Evolutionary conservation across 64 coral and sea anemone genomes (phyloP).

Genomic region (Montipora sp.): DNA sequence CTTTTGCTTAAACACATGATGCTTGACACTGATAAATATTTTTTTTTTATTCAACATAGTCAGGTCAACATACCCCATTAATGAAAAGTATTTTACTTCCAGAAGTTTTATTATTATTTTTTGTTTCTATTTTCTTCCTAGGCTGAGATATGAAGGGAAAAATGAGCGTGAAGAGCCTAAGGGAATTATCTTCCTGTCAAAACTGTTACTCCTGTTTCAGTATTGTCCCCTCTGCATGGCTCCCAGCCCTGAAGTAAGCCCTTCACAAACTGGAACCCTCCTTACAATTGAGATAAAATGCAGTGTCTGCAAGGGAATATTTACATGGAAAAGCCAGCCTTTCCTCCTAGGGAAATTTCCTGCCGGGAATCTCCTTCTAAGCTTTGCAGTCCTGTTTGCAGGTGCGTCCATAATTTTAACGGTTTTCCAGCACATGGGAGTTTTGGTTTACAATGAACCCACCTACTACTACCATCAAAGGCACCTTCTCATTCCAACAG

Average conservation of each 20-base stretch:
- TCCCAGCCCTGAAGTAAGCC: neutral
- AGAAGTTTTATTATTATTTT: too few relatives aligned
- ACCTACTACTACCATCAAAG: constrained; percentile 60
- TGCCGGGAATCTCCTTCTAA: constrained; percentile 63
- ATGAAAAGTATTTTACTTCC: too few relatives aligned
- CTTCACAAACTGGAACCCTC: constrained; percentile 3
- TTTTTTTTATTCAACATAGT: too few relatives aligned
- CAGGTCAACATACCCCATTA: too few relatives aligned
- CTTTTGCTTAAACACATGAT: too few relatives aligned
- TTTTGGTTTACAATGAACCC: neutral
- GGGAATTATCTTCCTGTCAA: constrained; percentile 49
- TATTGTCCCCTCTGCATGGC: constrained; percentile 26
- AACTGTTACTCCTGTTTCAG: constrained; percentile 51
- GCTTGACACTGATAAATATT: too few relatives aligned
- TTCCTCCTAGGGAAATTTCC: constrained; percentile 50
- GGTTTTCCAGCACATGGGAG: constrained; percentile 37
- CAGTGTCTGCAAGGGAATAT: neutral
- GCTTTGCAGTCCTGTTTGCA: constrained; percentile 56
- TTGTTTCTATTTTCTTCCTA: too few relatives aligned
- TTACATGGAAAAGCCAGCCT: constrained; percentile 58
- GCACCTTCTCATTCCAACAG: constrained; percentile 38
- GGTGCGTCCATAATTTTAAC: constrained; percentile 30
- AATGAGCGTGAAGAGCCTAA: constrained; percentile 37
- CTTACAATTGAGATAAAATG: neutral
- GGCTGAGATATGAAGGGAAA: too few relatives aligned